Evolutionary conservation across 2,888 invertebrate species (phyloP).

Genomic region (Serrognathus titanus): DNA sequence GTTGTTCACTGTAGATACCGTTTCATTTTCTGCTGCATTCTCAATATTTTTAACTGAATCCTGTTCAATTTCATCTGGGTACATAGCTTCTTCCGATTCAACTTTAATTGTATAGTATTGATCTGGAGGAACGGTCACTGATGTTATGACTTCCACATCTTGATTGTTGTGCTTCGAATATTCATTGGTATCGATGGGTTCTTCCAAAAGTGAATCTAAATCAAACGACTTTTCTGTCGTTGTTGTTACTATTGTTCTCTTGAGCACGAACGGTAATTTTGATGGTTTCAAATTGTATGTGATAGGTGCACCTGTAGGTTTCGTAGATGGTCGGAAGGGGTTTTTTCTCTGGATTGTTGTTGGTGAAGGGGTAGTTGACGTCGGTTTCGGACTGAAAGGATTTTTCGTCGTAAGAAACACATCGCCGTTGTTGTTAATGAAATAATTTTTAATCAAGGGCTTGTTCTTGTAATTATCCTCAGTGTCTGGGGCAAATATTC

Average conservation of each 20-base stretch:
- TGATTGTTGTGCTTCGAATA: constrained; percentile 14
- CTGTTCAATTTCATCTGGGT: too few species aligned
- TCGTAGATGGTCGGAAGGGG: constrained; percentile 33
- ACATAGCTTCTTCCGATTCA: background rate
- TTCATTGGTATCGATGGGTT: constrained; percentile 14
- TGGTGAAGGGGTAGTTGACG: constrained; percentile 31
- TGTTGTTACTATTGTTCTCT: constrained; percentile 23
- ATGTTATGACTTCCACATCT: constrained; percentile 15
- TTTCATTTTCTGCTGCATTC: too few species aligned
- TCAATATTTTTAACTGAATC: too few species aligned
- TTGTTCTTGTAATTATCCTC: constrained; percentile 30
- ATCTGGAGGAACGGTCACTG: constrained; percentile 8
- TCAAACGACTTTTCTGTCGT: constrained; percentile 8
- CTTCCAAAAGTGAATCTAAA: constrained; percentile 14
- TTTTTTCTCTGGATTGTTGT: constrained; percentile 35
- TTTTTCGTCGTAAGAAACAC: constrained; percentile 37
- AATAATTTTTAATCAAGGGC: constrained; percentile 39
- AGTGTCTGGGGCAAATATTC: constrained; percentile 41
- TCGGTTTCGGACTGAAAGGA: constrained; percentile 33
- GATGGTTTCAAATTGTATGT: constrained; percentile 31
- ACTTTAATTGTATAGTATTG: background rate
- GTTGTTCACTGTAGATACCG: too few species aligned
- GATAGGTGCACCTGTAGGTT: constrained; percentile 29
- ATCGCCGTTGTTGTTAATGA: constrained; percentile 42
- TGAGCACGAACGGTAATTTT: constrained; percentile 32